phyloP scores from a whole-genome alignment of 2,888 invertebrate genomes.

The Endotricha flammealis region DNA sequence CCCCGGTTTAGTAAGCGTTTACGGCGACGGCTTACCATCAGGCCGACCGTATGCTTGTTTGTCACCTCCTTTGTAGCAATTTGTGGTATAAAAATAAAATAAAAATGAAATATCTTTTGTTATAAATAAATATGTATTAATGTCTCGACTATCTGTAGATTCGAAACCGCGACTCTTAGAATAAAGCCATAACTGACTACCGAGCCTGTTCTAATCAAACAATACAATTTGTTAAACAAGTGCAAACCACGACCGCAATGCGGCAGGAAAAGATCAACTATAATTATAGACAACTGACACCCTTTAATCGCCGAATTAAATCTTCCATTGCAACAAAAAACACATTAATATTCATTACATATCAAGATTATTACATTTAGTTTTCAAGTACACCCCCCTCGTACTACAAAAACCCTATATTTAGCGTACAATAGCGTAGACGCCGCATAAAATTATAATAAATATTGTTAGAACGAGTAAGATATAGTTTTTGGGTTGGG shows the following conservation, averaged over 20 bases:
- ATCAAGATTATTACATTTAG: slow-evolving; percentile 47
- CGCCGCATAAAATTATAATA: slow-evolving; percentile 76
- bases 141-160: too few relatives aligned
- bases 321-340: slow-evolving; percentile 46
- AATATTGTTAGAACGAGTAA: slow-evolving; percentile 53
- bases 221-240: slow-evolving; percentile 9
- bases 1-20: too few relatives aligned
- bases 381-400: slow-evolving; percentile 54
- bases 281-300: slow-evolving; percentile 67
- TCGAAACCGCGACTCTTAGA: too few relatives aligned
- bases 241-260: slow-evolving; percentile 22
- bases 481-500: slow-evolving; percentile 9
- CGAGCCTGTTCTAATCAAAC: too few relatives aligned
- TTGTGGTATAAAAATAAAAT: too few relatives aligned
- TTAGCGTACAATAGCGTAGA: slow-evolving; percentile 65
- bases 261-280: slow-evolving; percentile 28
- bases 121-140: too few relatives aligned
- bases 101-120: too few relatives aligned
- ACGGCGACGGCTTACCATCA: too few relatives aligned
- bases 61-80: too few relatives aligned
- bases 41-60: too few relatives aligned
- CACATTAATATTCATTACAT: slow-evolving; percentile 60
- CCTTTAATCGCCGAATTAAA: slow-evolving; percentile 56
- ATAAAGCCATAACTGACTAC: too few relatives aligned
- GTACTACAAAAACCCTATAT: slow-evolving; percentile 56